phyloP scores from a whole-genome alignment of 1,140 invertebrate genomes.

The Aplysia californica region DNA sequence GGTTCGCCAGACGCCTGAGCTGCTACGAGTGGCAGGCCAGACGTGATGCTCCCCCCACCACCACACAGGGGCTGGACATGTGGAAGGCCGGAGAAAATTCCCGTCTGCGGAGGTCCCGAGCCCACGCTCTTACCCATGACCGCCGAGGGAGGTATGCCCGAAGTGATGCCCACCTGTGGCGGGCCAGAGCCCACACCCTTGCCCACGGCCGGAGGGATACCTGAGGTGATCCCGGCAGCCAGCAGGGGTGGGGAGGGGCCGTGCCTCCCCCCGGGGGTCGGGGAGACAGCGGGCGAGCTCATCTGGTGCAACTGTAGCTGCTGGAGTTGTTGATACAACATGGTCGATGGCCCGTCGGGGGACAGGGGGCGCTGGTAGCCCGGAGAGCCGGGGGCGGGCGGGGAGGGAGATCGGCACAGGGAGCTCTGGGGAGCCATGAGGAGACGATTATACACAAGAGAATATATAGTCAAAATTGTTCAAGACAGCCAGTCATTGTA shows the following conservation, averaged over 20 bases:
- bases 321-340: slow-evolving; percentile 25
- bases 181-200: too few relatives aligned
- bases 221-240: background rate
- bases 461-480: too few relatives aligned
- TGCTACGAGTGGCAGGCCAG: background rate
- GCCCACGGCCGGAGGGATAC: background rate
- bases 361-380: slow-evolving; percentile 7
- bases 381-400: slow-evolving; percentile 19
- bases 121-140: background rate
- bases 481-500: too few relatives aligned
- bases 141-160: background rate
- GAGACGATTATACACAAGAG: too few relatives aligned
- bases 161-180: background rate
- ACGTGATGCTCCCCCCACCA: slow-evolving; percentile 7
- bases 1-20: background rate
- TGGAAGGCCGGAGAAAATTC: slow-evolving; percentile 12
- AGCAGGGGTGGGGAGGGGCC: background rate
- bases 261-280: background rate
- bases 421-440: background rate
- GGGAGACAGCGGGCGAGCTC: background rate
- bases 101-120: background rate
- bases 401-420: background rate
- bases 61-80: too few relatives aligned
- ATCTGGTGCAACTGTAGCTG: slow-evolving; percentile 25
- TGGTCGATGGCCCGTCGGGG: slow-evolving; percentile 3